Conservation (phyloP, 2,888 invertebrate species). For the Chrysolina oricalcia region DNA sequence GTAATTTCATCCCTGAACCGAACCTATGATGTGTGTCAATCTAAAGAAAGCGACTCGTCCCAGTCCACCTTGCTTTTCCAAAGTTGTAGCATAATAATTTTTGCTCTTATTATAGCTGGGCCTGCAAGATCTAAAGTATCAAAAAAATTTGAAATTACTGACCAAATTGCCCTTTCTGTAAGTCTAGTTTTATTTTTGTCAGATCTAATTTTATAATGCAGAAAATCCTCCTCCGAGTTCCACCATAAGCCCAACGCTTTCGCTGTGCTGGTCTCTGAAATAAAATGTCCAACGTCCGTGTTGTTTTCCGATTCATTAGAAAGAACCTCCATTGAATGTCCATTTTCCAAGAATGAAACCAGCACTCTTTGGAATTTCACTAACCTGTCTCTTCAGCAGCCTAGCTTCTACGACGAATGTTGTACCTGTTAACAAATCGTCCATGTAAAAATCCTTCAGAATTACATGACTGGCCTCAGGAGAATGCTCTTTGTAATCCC, state of each 20-base stretch:
- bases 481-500: too few relatives aligned
- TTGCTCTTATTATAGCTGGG: conserved; percentile 31
- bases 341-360: too few relatives aligned
- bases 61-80: conserved; percentile 34
- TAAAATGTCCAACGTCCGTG: background rate
- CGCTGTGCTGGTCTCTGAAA: background rate
- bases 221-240: conserved; percentile 8
- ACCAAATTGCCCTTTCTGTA: conserved; percentile 26
- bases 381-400: too few relatives aligned
- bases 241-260: conserved; percentile 2
- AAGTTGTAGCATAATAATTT: conserved; percentile 39
- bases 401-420: too few relatives aligned
- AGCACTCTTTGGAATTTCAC: too few relatives aligned
- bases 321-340: too few relatives aligned
- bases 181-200: too few relatives aligned
- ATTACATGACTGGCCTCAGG: too few relatives aligned
- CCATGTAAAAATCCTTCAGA: too few relatives aligned
- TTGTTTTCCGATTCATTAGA: background rate
- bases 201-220: too few relatives aligned
- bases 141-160: too few relatives aligned
- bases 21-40: conserved; percentile 19
- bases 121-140: conserved; percentile 33
- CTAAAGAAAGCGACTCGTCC: conserved; percentile 36
- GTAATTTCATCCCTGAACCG: conserved; percentile 15
- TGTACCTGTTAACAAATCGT: too few relatives aligned